Evolutionary conservation across 1,140 invertebrate species (phyloP), one percentile per base, ranked within the genome.

Genomic region (Drepana arcuata): DNA sequence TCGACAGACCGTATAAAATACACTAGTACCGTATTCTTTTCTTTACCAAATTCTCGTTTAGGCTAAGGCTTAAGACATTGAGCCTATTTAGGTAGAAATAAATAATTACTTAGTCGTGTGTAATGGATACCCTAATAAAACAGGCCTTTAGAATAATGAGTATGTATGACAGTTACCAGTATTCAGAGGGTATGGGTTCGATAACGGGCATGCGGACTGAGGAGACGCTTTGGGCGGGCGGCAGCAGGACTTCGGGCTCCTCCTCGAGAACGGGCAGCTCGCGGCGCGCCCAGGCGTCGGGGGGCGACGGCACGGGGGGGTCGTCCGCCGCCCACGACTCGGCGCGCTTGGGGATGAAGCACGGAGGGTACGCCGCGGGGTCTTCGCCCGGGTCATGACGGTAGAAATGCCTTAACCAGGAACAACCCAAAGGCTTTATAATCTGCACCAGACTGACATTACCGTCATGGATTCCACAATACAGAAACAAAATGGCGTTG

Each of bases 371-470:
- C 1, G 75, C 66, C 24, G 55, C 67, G 0, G 66, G 53, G 2
- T 80, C 75, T 32, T 75, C 73, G 0, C 75, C 75, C 2, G 75
- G 75, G 18, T 80, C 75, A 43, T 81, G 75, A 0, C 67, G 69
- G 24, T 68, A 78, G 47, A 75, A 80, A 10, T 78, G 39, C 75
- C 72, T 80, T 28, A 10, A n/a, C 0, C 11, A 13, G 16, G n/a
- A 26, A n/a, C n/a, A n/a, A n/a, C n/a, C n/a, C n/a, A n/a, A n/a
- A n/a, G n/a, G n/a, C n/a, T n/a, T n/a, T n/a, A n/a, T n/a, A n/a
- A n/a, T n/a, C n/a, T n/a, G n/a, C n/a, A n/a, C n/a, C n/a, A n/a
- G n/a, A n/a, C n/a, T n/a, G n/a, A n/a, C n/a, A n/a, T n/a, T n/a
- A n/a, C n/a, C n/a, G n/a, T n/a, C n/a, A n/a, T n/a, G n/a, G n/a